Percentiles rank a stretch among this genome's conserved stretches.
phyloP scores from a whole-genome alignment of 2,888 invertebrate species.

The Celastrina argiolus region DNA sequence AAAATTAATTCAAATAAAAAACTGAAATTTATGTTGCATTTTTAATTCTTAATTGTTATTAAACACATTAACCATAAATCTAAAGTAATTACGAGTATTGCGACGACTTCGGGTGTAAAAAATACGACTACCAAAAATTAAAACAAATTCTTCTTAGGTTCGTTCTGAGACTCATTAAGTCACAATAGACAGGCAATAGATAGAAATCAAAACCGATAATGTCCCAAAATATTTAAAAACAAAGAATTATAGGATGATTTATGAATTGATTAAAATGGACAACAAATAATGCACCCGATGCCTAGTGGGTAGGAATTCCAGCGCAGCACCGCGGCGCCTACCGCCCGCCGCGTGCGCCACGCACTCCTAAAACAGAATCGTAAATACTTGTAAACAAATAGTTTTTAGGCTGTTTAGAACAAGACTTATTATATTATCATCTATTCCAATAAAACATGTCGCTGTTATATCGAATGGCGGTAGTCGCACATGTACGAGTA shows the following conservation, averaged over 20 bases:
- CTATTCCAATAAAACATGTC: background rate
- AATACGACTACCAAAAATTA: no score
- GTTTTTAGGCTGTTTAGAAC: background rate
- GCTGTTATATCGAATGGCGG: background rate
- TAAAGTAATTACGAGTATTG: background rate
- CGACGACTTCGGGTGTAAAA: background rate
- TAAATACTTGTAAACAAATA: slow-evolving; percentile 20
- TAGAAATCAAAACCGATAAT: background rate
- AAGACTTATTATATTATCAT: slow-evolving; percentile 1
- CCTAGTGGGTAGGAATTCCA: slow-evolving; percentile 28
- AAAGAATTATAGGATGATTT: slow-evolving; percentile 21
- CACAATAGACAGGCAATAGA: background rate
- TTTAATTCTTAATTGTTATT: background rate
- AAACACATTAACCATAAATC: background rate
- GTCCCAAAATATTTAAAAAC: slow-evolving; percentile 17
- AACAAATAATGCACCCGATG: slow-evolving; percentile 22
- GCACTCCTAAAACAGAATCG: slow-evolving; percentile 3
- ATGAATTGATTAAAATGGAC: slow-evolving; percentile 23
- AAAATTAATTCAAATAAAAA: background rate
- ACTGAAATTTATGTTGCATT: background rate
- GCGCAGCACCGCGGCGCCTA: slow-evolving; percentile 38
- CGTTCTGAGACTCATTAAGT: background rate
- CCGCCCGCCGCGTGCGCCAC: slow-evolving; percentile 39
- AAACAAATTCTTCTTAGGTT: no score
- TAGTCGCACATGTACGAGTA: background rate